phyloP scores from a whole-genome alignment of 2,888 invertebrate species.

The Lucinisca nassula region DNA sequence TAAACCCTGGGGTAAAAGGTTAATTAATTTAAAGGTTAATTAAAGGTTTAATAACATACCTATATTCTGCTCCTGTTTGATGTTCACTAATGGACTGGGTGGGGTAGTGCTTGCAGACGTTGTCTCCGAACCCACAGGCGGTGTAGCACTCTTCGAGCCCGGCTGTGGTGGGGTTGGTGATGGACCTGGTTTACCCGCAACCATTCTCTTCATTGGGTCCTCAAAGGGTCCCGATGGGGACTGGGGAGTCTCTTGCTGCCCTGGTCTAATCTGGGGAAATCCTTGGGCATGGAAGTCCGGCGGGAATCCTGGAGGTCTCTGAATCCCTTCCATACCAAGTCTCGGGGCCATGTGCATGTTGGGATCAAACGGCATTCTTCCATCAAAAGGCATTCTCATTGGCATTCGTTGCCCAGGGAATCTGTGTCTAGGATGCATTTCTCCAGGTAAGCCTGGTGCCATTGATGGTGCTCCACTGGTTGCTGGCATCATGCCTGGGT shows the following conservation, averaged over 20 bases:
- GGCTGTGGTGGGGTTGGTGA: neutral
- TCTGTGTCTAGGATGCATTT: conserved; percentile 49
- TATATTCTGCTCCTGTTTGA: conserved; percentile 58
- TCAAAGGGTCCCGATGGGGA: conserved; percentile 29
- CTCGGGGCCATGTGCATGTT: conserved; percentile 34
- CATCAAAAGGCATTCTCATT: conserved; percentile 49
- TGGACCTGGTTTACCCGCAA: conserved; percentile 6
- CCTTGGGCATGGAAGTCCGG: conserved; percentile 37
- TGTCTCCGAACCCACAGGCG: neutral
- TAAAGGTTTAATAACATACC: neutral
- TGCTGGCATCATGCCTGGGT: conserved; percentile 34
- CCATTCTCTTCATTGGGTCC: conserved; percentile 33
- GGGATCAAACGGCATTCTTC: conserved; percentile 42
- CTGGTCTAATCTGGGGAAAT: conserved; percentile 15
- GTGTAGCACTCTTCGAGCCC: neutral
- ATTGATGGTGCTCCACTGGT: conserved; percentile 33
- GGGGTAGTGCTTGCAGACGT: conserved; percentile 30
- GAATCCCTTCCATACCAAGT: conserved; percentile 10
- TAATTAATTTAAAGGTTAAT: too few species aligned
- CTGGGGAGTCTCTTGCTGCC: neutral
- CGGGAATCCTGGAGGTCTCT: conserved; percentile 19
- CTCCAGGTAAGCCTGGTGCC: conserved; percentile 45
- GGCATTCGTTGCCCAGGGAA: conserved; percentile 40
- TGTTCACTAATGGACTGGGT: conserved; percentile 35
- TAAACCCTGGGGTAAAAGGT: too few species aligned